Conservation (phyloP, 1,140 invertebrate species). For the Ptiloglossa arizonensis region DNA sequence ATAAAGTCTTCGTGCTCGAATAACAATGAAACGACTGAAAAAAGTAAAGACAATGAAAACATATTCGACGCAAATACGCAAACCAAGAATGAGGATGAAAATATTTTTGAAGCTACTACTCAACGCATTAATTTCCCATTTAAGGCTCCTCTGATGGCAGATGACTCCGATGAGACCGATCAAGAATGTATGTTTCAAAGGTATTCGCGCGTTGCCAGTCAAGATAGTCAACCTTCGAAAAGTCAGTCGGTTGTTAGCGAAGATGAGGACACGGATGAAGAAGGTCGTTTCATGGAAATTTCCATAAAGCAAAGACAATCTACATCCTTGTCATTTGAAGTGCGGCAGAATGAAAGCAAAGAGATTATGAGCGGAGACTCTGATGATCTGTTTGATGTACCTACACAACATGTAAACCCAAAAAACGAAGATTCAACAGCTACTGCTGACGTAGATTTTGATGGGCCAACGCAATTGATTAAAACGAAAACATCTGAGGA, state of each 20-base stretch:
- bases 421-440: not conserved
- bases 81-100: not conserved
- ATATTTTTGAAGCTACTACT: not conserved
- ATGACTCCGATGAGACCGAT: conserved; percentile 17
- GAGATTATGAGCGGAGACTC: conserved; percentile 50
- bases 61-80: conserved; percentile 11
- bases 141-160: not conserved
- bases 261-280: conserved; percentile 50
- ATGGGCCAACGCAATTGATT: conserved; percentile 9
- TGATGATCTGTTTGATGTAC: conserved; percentile 57
- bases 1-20: not conserved
- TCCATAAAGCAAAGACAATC: conserved; percentile 12
- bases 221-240: not conserved
- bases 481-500: not conserved
- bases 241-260: not conserved
- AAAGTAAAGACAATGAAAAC: conserved; percentile 9
- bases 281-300: conserved; percentile 43
- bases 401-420: conserved; percentile 51
- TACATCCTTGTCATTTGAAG: not conserved
- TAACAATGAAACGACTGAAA: not conserved
- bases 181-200: not conserved
- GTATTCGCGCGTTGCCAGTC: not conserved
- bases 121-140: not conserved
- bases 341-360: not conserved
- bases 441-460: not conserved